Evolutionary conservation across 2,113 vertebrate species (phyloP), one percentile per base, ranked within the genome.

Genomic region (Pedionomus torquatus): DNA sequence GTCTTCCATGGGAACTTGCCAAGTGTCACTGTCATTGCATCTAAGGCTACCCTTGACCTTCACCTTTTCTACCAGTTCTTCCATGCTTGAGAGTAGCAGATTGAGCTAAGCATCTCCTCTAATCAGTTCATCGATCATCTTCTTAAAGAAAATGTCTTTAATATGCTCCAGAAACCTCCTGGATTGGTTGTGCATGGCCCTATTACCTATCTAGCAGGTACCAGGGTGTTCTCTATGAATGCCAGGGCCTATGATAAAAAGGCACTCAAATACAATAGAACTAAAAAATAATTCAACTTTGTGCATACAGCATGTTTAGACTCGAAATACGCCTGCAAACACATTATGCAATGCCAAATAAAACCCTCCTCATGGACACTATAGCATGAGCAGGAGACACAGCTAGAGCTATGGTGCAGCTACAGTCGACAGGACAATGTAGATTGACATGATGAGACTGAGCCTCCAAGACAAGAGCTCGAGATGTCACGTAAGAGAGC

Each of bases 391-490:
- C 23, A 44, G 71, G 48, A 90, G 88, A 28, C 28, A 30, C 43
- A 89, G 28, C 10, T 5, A 25, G 19, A 78, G 72, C 64, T 82
- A 17, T 7, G 35, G 55, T 55, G 28, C 55, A 49, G 0, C 63
- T 65, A 14, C 85, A 88, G 24, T 13, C 3, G 2, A 55, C 16
- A 41, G 19, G 44, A 5, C 39, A 54, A 3, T 0, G 10, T 11
- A 28, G 41, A 54, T 12, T 12, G 43, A 46, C 61, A 21, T 0
- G 0, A 28, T 9, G 20, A 81, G 61, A 80, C 48, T 30, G 44
- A 82, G 37, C 7, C 43, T 77, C 54, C 39, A 25, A 74, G 51
- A 55, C 30, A 83, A 65, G 13, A 48, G 21, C 33, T 81, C 5
- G 1, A 46, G 43, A 75, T 3, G 1, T 51, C 48, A 68, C 70